phyloP scores from a whole-genome alignment of 2,797 vertebrate species.

The Lophotriccus pileatus region DNA sequence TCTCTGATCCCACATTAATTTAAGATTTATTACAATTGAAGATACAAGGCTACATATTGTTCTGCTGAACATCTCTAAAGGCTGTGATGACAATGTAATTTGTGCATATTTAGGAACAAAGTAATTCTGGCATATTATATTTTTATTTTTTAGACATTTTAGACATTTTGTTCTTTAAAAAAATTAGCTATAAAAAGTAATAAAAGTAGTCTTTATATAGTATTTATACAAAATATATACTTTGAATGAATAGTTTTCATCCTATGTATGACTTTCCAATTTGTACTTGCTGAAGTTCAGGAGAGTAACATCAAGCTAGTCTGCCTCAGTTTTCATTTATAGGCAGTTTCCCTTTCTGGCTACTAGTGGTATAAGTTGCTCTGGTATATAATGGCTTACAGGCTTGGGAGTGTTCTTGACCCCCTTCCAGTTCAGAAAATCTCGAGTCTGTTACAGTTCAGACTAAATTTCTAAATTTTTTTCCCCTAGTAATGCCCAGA shows the following conservation, averaged over 20 bases:
- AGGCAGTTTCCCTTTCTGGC: not conserved
- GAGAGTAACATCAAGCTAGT: not conserved
- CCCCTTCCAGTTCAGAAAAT: not conserved
- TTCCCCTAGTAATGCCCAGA: not conserved
- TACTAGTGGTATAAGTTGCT: not conserved
- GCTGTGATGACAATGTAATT: not conserved
- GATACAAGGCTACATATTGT: not conserved
- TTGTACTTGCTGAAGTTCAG: not conserved
- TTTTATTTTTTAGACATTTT: not conserved
- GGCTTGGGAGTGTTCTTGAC: not conserved
- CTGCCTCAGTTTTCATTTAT: not conserved
- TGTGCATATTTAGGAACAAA: not conserved
- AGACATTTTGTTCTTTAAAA: not conserved
- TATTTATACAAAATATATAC: not conserved
- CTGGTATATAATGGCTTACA: not conserved
- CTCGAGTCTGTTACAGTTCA: not conserved
- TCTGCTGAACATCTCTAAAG: not conserved
- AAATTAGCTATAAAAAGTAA: not conserved
- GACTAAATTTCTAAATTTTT: not conserved
- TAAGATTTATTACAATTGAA: not conserved
- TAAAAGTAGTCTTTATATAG: not conserved
- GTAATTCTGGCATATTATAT: not conserved
- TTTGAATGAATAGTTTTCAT: not conserved
- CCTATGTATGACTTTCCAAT: not conserved
- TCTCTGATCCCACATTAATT: not conserved